Percentiles rank a stretch among this genome's conserved stretches.
These are phyloP conservation scores for Sminthurinus aureus DNA, from an alignment of 2,888 invertebrate genomes.

Conservation along the genomic window DNA sequence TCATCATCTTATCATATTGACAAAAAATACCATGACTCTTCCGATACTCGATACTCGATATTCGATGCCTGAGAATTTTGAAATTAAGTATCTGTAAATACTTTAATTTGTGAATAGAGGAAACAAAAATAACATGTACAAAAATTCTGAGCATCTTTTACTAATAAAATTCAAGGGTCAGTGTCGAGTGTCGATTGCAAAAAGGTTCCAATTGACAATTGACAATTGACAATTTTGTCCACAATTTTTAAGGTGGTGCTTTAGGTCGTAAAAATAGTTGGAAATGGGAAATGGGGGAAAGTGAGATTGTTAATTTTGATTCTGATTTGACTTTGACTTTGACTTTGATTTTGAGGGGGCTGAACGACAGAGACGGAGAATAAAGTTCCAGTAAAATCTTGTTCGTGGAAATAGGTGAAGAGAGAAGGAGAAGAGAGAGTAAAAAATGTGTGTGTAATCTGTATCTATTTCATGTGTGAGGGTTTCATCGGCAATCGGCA, in stretches of 20 bases:
- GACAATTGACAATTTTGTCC: not conserved
- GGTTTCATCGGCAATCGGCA: not conserved
- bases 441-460: not conserved
- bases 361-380: not conserved
- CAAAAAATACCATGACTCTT: not conserved
- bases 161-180: no score
- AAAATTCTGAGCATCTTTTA: no score
- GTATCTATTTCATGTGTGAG: slow-evolving; percentile 2
- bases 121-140: no score
- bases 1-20: not conserved
- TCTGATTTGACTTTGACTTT: slow-evolving; percentile 1
- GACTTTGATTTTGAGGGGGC: slow-evolving; percentile 3
- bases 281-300: not conserved
- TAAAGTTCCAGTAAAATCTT: not conserved
- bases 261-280: not conserved
- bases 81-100: no score
- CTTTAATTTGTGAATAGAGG: no score
- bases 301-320: not conserved
- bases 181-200: no score
- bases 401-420: slow-evolving; percentile 14
- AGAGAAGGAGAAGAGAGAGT: not conserved
- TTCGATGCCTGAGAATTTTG: no score
- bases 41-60: no score
- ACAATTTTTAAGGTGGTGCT: not conserved
- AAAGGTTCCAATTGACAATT: not conserved